Evolutionary conservation across 2,797 vertebrate genomes (phyloP).

Genomic region (Coregonus ussuriensis): DNA sequence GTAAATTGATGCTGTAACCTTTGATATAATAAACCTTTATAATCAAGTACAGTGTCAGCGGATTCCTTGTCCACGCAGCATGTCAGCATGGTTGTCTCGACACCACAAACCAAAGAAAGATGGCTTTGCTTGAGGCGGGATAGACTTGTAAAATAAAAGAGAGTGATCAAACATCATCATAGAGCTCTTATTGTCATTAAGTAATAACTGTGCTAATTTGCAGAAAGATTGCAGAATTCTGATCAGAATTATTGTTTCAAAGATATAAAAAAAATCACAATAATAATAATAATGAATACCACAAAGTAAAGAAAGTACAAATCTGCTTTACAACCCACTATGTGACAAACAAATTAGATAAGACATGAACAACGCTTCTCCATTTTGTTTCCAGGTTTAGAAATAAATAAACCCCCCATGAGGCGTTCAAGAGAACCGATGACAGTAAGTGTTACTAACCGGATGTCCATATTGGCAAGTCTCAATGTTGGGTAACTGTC

Average conservation of each 20-base stretch:
- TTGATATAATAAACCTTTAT: no score
- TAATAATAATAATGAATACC: slow-evolving; percentile 61
- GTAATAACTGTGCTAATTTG: slow-evolving; percentile 54
- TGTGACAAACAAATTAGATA: slow-evolving; percentile 60
- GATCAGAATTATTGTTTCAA: slow-evolving; percentile 68
- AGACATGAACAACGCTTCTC: slow-evolving; percentile 53
- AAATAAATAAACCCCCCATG: slow-evolving; percentile 29
- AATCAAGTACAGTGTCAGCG: no score
- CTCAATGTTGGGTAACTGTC: slow-evolving; percentile 11
- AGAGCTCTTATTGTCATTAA: slow-evolving; percentile 53
- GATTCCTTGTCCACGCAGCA: no score
- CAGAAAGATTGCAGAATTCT: slow-evolving; percentile 54
- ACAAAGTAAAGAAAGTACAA: slow-evolving; percentile 68
- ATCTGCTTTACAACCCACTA: slow-evolving; percentile 70
- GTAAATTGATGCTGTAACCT: no score
- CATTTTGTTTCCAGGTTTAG: slow-evolving; percentile 29
- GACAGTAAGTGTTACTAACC: slow-evolving; percentile 30
- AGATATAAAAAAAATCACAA: slow-evolving; percentile 39
- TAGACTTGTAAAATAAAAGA: slow-evolving; percentile 57
- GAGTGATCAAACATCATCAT: slow-evolving; percentile 59
- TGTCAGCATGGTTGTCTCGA: no score
- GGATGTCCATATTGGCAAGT: slow-evolving; percentile 29
- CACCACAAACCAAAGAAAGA: slow-evolving; percentile 49
- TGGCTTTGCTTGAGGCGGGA: slow-evolving; percentile 55
- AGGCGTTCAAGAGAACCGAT: slow-evolving; percentile 13